phyloP scores from a whole-genome alignment of 1,140 invertebrate genomes.

The Cotesia typhae region DNA sequence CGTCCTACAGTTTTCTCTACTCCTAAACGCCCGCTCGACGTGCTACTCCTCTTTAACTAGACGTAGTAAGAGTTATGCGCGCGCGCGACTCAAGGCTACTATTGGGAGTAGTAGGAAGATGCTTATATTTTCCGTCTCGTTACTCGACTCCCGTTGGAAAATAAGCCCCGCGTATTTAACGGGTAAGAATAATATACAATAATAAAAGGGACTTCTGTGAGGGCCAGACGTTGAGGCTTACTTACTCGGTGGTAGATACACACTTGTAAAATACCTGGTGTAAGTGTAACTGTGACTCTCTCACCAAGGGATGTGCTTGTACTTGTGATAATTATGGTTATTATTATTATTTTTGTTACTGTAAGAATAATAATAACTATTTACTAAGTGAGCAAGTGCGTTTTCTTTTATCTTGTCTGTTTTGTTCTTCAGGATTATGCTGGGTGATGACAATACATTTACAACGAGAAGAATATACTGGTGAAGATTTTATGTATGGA shows the following conservation, averaged over 20 bases:
- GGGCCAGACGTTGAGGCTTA: not conserved
- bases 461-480: no score
- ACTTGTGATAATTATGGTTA: no score
- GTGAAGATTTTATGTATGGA: no score
- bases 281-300: no score
- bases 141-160: constrained; percentile 31
- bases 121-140: constrained; percentile 39
- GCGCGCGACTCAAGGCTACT: constrained; percentile 46
- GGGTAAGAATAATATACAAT: constrained; percentile 6
- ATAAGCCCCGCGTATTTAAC: constrained; percentile 4
- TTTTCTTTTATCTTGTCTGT: no score
- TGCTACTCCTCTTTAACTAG: constrained; percentile 38
- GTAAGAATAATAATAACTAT: no score
- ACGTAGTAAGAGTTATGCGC: constrained; percentile 54
- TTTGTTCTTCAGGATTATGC: no score
- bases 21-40: constrained; percentile 9
- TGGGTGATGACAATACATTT: no score
- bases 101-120: constrained; percentile 37
- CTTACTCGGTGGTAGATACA: not conserved
- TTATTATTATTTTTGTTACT: no score
- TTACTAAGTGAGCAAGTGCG: no score
- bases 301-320: no score
- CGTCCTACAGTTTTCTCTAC: constrained; percentile 3
- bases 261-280: no score
- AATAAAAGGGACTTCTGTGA: not conserved